Evolutionary conservation across 2,888 invertebrate species (phyloP), one percentile per base, ranked within the genome.

Genomic region (Pseudolycoriella hygida): DNA sequence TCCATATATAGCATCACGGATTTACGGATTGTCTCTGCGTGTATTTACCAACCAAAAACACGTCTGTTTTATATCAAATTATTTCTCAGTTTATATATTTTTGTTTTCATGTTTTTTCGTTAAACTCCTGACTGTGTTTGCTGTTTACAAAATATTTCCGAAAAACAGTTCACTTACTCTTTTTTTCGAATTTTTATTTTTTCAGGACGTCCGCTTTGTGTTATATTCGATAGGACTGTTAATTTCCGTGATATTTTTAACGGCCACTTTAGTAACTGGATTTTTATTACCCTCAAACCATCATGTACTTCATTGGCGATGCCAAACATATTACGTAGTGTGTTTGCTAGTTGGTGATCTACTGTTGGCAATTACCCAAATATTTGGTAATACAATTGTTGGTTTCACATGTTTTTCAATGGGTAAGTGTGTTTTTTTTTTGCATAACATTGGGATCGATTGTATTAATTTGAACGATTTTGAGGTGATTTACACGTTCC

Each of bases 221-320:
- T 65, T 87, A 52, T 84, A 85, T 60, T 82, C 85, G 48, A 74
- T 78, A 47, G 82, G 81, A 48, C 69, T 87, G 59, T 76, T 85
- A 47, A 73, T 88, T 54, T 85, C 86, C 54, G 83, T 80, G 3
- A 73, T 82, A 50, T 88, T 88, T 68, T 68, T 88, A 61, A 77
- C 80, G 37, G 81, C 84, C 15, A 88, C 87, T 44, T 66, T 88
- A 56, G 80, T 77, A 40, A 80, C 85, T 11, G 81, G 85, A 15
- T 81, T 79, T 56, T 70, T 86, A 54, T 70, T 86, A 60, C 85
- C 86, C 44, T 79, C 82, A 52, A 81, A 83, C 54, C 81, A 83
- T 67, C 87, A 86, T 68, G 83, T 84, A 51, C 71, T 88, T 55
- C 88, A 88, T 66, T 87, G 87, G 83, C 74, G 84, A 56, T 87